Base-by-base conservation (phyloP, 2,888 invertebrate species). In the Megalurothrips usitatus region DNA sequence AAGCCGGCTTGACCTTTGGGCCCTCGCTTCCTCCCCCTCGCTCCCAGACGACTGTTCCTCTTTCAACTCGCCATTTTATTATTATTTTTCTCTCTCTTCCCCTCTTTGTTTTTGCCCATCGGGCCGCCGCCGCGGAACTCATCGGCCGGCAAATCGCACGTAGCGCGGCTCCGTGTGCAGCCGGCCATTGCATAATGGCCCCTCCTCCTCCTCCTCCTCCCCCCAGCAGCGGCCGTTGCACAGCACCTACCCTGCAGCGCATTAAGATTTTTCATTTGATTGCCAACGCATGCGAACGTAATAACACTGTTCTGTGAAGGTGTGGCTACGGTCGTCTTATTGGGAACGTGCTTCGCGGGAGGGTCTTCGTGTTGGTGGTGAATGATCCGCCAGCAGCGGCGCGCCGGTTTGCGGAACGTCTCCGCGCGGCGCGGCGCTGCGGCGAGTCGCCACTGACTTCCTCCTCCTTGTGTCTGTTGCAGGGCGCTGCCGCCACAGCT, bases 1-100 rank as follows among this genome's bases (percentile, higher is more conserved):
- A 23, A 26, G 68, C 68, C 68, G 68, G 68, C 68, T 75, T 75
- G 68, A 75, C 68, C 68, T 75, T 75, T 75, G 68, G 23, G 58
- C 58, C 58, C 34, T 43, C 34, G 34, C 34, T 43, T 43, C 34
- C 34, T 43, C 34, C 34, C 34, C 34, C 34, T 43, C 34, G 2
- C 34, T 4, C n/a, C n/a, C n/a, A n/a, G n/a, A n/a, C n/a, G 6
- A 43, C 58, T 75, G 23, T 75, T 12, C 68, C 12, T 23, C 68
- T 43, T 68, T 26, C 68, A 12, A 12, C 68, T 75, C 68, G 26
- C 23, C 26, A 19, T 75, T 75, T 52, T 52, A 23, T 23, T 75
- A 26, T 75, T 75, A 12, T 10, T 43, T 6, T 43, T 6, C 34
- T 6, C 34, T 26, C 9, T 43, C 34, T 43, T 6, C 34, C 34